These are phyloP conservation scores for Myopa tessellatipennis DNA, from an alignment of 2,888 invertebrate species.

Conservation along the genomic window DNA sequence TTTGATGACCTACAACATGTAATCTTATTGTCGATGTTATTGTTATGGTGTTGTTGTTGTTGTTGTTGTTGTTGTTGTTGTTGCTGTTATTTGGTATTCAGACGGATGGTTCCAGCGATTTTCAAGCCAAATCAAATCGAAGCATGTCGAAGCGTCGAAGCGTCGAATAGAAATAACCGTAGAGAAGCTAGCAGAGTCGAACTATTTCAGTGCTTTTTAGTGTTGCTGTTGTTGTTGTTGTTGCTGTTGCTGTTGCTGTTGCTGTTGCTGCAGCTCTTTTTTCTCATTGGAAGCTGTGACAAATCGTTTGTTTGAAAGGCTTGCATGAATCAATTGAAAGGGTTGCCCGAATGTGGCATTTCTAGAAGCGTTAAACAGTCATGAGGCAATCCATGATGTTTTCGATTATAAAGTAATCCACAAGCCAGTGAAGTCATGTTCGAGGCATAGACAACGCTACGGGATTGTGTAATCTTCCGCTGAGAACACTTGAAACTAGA, in stretches of 20 bases:
- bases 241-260: slow-evolving; percentile 4
- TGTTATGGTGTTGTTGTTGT: slow-evolving; percentile 42
- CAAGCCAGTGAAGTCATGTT: no score
- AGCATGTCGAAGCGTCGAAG: slow-evolving; percentile 24
- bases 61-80: slow-evolving; percentile 41
- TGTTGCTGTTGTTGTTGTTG: slow-evolving; percentile 26
- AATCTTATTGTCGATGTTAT: slow-evolving; percentile 39
- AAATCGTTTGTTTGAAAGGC: slow-evolving; percentile 38
- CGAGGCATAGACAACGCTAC: no score
- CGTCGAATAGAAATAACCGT: neutral
- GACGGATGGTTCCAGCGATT: slow-evolving; percentile 11
- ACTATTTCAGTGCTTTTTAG: neutral
- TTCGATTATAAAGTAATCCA: neutral
- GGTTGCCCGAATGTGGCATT: slow-evolving; percentile 34
- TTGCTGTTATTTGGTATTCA: slow-evolving; percentile 35
- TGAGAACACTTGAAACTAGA: no score
- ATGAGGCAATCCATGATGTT: slow-evolving; percentile 6
- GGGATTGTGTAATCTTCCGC: no score
- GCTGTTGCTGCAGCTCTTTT: neutral
- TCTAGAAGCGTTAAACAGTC: neutral
- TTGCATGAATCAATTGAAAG: slow-evolving; percentile 32
- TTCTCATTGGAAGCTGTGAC: slow-evolving; percentile 43
- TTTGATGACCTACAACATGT: slow-evolving; percentile 50
- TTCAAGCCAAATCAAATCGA: slow-evolving; percentile 17
- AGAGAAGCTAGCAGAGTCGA: neutral